phyloP scores from a whole-genome alignment of 2,113 vertebrate genomes.

The Entosphenus tridentatus region DNA sequence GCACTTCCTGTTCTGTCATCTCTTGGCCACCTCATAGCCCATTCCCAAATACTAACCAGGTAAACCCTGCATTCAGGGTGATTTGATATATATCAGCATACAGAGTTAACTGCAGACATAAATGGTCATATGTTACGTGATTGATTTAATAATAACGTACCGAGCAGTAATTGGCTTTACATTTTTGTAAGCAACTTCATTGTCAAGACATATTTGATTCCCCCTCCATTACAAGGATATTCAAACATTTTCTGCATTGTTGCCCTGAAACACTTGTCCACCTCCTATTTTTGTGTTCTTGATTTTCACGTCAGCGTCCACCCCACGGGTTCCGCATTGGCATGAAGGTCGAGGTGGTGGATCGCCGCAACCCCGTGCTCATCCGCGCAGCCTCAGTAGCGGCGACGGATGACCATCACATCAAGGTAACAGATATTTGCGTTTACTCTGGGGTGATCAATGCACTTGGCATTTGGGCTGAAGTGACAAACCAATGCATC shows the following conservation, averaged over 20 bases:
- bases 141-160: too few species aligned
- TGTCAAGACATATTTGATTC: conserved; percentile 11
- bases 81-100: too few species aligned
- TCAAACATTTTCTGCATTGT: neutral
- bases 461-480: too few species aligned
- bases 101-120: too few species aligned
- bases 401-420: conserved; percentile 27
- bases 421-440: conserved; percentile 20
- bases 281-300: too few species aligned
- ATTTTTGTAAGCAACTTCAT: neutral
- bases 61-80: too few species aligned
- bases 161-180: too few species aligned
- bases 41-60: too few species aligned
- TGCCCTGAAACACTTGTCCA: neutral
- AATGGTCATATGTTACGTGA: too few species aligned
- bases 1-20: neutral
- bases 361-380: conserved; percentile 36
- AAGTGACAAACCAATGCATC: too few species aligned
- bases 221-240: neutral
- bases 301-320: conserved; percentile 20
- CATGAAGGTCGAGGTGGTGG: conserved; percentile 38
- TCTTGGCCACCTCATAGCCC: neutral
- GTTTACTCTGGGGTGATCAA: too few species aligned
- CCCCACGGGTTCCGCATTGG: conserved; percentile 32
- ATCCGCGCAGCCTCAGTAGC: conserved; percentile 27